Evolutionary conservation across 2,888 invertebrate species (phyloP).

Genomic region (Ischnus inquisitorius): DNA sequence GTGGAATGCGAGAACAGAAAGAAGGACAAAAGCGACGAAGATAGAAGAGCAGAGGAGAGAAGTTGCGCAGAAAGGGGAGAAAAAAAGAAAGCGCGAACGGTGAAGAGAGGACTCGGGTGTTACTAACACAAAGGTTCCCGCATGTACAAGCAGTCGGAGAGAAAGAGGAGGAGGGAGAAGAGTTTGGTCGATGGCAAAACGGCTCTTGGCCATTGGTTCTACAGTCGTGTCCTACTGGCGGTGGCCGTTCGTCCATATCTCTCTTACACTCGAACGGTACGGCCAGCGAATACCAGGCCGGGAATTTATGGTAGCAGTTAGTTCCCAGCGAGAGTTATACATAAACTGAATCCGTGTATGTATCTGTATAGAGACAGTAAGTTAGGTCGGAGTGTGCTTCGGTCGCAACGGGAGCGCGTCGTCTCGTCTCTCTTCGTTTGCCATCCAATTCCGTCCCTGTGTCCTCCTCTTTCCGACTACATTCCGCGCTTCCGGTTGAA

Average conservation of each 20-base stretch:
- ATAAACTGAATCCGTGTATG: constrained; percentile 14
- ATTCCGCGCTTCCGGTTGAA: constrained; percentile 37
- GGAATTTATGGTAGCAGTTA: constrained; percentile 81
- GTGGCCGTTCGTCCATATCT: constrained; percentile 76
- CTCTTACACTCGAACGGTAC: constrained; percentile 79
- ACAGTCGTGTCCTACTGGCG: constrained; percentile 23
- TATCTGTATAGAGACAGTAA: constrained; percentile 11
- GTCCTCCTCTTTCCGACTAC: constrained; percentile 44
- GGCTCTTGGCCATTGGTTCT: constrained; percentile 44
- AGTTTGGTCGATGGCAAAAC: constrained; percentile 59
- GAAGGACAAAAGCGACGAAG: not conserved
- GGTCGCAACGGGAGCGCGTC: constrained; percentile 7
- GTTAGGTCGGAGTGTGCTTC: constrained; percentile 34
- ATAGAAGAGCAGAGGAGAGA: not conserved
- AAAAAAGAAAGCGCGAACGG: constrained; percentile 18
- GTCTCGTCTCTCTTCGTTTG: constrained; percentile 48
- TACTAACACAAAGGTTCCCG: constrained; percentile 7
- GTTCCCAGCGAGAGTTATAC: constrained; percentile 64
- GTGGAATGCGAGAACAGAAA: not conserved
- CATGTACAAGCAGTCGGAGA: constrained; percentile 26
- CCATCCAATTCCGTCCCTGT: constrained; percentile 43
- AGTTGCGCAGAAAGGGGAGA: constrained; percentile 21
- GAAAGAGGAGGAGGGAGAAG: not conserved
- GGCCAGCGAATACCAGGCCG: constrained; percentile 18
- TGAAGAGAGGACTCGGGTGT: constrained; percentile 5